Evolutionary conservation across 2,113 vertebrate genomes (phyloP), one percentile per base, ranked within the genome.

Genomic region (Arizona elegans): DNA sequence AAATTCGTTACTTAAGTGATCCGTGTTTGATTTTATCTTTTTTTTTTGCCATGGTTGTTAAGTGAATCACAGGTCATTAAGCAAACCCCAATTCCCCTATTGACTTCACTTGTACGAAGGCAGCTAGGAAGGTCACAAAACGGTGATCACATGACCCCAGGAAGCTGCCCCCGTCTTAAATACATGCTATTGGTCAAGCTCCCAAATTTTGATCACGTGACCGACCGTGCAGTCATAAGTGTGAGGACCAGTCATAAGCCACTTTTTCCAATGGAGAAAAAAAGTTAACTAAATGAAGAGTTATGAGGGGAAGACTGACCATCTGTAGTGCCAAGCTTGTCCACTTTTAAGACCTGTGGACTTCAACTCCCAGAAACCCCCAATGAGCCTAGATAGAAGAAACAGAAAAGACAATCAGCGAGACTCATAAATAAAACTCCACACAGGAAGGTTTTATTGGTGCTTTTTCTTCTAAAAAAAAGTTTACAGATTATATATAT

Each of bases 401-500:
- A 1, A 33, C 2, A 2, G 5, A 21, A 24, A 17, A 55, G 52
- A n/a, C 3, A 2, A 6, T 24, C 17, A 8, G 52, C 2, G 0
- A n/a, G 4, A 13, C 12, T 10, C 12, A 0, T 1, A 33, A 86
- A 85, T 38, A 17, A 5, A 70, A 95, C 43, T 55, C 29, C 91
- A 95, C 91, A 65, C n/a, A 50, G 54, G n/a, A 13, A 33, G 29
- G 11, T 33, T 88, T 26, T 0, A 91, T 87, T 92, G 26, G 1
- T 65, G 26, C 26, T 12, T n/a, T 55, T 56, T 43, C 93, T 96
- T 96, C 89, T 2, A 29, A 94, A 96, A 93, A 96, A 94, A 95
- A 93, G 2, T 38, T 96, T 95, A 92, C 33, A 95, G 91, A 94
- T 95, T 96, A 96, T 95, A 4, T 65, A 29, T 59, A 26, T 26